Percentiles rank a stretch among this genome's conserved stretches.
Conservation (phyloP, 2,113 vertebrate species). For the Pundamilia nyererei region DNA sequence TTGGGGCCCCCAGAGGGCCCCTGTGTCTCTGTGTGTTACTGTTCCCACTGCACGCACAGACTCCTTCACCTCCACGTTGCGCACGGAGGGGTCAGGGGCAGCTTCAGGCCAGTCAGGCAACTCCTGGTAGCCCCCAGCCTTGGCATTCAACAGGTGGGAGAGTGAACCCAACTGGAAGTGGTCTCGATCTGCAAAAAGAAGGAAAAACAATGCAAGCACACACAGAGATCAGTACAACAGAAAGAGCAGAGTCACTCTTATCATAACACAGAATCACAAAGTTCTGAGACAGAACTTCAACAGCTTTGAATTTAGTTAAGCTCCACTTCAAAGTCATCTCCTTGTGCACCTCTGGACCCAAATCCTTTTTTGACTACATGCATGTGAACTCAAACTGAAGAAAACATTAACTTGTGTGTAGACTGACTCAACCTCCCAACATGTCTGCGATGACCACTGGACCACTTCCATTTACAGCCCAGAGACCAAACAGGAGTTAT, state of each 20-base stretch:
- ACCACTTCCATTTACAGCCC: neutral
- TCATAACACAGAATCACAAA: neutral
- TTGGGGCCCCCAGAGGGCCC: constrained; percentile 41
- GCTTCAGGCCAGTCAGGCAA: constrained; percentile 92
- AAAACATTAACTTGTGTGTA: neutral
- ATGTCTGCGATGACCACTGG: neutral
- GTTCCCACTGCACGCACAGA: constrained; percentile 79
- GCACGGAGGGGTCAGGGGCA: constrained; percentile 94
- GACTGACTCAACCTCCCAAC: no score
- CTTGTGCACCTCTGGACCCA: neutral
- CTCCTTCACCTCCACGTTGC: constrained; percentile 97
- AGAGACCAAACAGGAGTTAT: neutral
- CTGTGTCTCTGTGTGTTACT: constrained; percentile 73
- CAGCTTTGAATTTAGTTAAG: neutral
- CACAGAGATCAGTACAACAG: neutral
- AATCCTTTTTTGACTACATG: neutral
- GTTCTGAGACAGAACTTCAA: neutral
- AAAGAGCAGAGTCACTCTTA: neutral
- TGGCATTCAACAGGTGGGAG: constrained; percentile 93
- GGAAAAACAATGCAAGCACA: neutral
- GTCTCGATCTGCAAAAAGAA: constrained; percentile 81
- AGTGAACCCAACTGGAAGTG: constrained; percentile 96
- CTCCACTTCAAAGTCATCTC: neutral
- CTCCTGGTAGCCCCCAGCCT: constrained; percentile 96
- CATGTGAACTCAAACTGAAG: neutral